Conservation (phyloP, 1,140 invertebrate genomes). For the Drosophila micromelanica region DNA sequence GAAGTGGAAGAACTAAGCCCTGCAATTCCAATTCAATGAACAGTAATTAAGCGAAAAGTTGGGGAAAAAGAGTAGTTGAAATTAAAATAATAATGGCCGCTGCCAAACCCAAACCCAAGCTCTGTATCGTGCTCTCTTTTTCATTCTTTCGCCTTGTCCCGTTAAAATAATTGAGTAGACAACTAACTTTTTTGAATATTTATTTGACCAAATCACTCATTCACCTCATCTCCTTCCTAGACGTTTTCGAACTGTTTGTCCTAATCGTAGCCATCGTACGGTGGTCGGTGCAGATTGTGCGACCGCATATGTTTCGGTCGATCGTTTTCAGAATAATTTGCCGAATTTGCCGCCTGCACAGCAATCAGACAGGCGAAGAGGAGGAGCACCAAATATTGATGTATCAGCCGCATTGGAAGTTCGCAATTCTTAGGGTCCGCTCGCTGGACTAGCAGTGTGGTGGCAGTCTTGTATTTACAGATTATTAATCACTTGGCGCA, state of each 20-base stretch:
- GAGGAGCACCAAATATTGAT: too few species aligned
- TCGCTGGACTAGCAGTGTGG: too few species aligned
- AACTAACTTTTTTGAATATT: neutral
- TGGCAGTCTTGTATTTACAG: too few species aligned
- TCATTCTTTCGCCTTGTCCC: neutral
- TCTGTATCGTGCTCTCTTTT: too few species aligned
- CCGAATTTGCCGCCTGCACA: neutral
- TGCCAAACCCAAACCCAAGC: conserved; percentile 49
- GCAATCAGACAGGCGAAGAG: too few species aligned
- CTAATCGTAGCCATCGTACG: conserved; percentile 6
- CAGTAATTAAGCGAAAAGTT: conserved; percentile 72
- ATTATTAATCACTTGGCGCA: too few species aligned
- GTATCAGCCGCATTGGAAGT: too few species aligned
- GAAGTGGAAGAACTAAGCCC: conserved; percentile 86
- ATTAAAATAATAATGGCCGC: conserved; percentile 71
- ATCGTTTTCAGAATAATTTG: conserved; percentile 3
- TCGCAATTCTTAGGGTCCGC: too few species aligned
- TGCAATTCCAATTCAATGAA: conserved; percentile 65
- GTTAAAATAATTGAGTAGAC: neutral
- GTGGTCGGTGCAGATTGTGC: conserved; percentile 44
- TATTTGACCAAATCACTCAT: neutral
- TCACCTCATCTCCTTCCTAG: too few species aligned
- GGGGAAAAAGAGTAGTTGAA: conserved; percentile 64
- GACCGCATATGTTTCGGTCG: conserved; percentile 23
- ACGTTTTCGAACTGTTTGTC: too few species aligned